phyloP scores from a whole-genome alignment of 2,888 invertebrate genomes.

The Piscicola geometra region DNA sequence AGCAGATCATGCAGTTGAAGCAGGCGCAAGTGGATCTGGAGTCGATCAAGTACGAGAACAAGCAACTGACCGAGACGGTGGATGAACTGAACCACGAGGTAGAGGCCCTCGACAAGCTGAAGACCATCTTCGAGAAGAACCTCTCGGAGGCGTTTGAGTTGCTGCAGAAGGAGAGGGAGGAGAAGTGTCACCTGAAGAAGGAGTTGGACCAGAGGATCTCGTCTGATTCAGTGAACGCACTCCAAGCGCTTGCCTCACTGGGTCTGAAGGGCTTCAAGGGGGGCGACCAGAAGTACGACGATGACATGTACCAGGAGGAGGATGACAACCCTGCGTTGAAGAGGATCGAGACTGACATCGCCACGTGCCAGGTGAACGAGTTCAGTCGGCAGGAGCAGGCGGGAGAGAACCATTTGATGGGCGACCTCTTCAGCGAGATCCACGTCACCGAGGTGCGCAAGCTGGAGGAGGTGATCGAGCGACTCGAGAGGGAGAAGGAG shows the following conservation, averaged over 20 bases:
- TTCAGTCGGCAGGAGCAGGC: slow-evolving; percentile 39
- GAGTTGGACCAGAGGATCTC: slow-evolving; percentile 54
- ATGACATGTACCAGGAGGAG: slow-evolving; percentile 44
- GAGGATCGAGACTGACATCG: slow-evolving; percentile 50
- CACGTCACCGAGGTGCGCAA: slow-evolving; percentile 89
- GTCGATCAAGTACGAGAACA: slow-evolving; percentile 90
- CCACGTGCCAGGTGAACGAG: slow-evolving; percentile 19
- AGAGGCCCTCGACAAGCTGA: slow-evolving; percentile 81
- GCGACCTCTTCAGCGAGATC: slow-evolving; percentile 70
- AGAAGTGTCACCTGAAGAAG: slow-evolving; percentile 63
- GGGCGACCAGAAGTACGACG: slow-evolving; percentile 37
- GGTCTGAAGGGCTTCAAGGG: slow-evolving; percentile 30
- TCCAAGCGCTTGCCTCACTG: slow-evolving; percentile 51
- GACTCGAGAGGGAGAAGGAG: slow-evolving; percentile 51
- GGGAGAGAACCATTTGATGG: slow-evolving; percentile 48
- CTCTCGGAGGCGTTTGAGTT: slow-evolving; percentile 93
- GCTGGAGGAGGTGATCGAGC: slow-evolving; percentile 83
- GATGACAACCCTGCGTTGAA: slow-evolving; percentile 46
- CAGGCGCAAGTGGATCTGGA: slow-evolving; percentile 96
- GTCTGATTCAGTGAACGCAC: slow-evolving; percentile 56
- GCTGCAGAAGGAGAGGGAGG: slow-evolving; percentile 88
- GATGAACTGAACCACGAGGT: slow-evolving; percentile 81
- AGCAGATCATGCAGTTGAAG: slow-evolving; percentile 85
- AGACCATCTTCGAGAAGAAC: slow-evolving; percentile 88
- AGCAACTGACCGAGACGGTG: slow-evolving; percentile 74